A percentile compares a stretch with the other conserved stretches of the same genome.
These are phyloP conservation scores for Tiliacea citrago DNA, from an alignment of 2,888 invertebrate species.

Conservation along the genomic window DNA sequence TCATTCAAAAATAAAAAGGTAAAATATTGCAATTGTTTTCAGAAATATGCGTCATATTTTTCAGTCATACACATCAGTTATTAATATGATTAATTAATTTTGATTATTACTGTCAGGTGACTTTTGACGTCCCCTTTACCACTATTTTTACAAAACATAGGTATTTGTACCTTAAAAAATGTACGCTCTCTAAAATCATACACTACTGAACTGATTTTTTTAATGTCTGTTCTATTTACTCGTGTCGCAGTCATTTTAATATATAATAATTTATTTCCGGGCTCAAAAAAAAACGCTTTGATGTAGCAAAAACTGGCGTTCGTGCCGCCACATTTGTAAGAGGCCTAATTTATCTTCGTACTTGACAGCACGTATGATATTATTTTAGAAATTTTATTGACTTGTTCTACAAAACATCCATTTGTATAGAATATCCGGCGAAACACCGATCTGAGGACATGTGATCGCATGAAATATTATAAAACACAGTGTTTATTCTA, in stretches of 20 bases:
- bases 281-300: constrained; percentile 62
- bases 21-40: constrained; percentile 34
- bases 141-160: constrained; percentile 2
- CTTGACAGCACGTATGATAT: constrained; percentile 59
- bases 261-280: constrained; percentile 70
- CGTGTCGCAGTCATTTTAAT: constrained; percentile 64
- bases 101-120: not conserved
- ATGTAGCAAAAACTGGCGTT: constrained; percentile 60
- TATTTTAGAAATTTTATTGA: constrained; percentile 57
- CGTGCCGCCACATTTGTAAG: constrained; percentile 62
- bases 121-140: not conserved
- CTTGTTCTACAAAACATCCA: constrained; percentile 56
- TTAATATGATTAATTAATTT: not conserved
- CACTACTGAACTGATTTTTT: constrained; percentile 25
- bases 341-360: constrained; percentile 62
- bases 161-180: constrained; percentile 21
- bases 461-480: constrained; percentile 51
- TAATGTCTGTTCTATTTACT: constrained; percentile 52
- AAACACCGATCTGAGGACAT: constrained; percentile 39
- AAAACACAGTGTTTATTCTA: constrained; percentile 74
- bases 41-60: constrained; percentile 12
- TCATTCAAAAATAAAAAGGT: constrained; percentile 34
- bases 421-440: constrained; percentile 45
- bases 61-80: not conserved
- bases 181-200: constrained; percentile 20